Conservation (phyloP, 2,113 vertebrate species). For the Crotalus tigris region DNA sequence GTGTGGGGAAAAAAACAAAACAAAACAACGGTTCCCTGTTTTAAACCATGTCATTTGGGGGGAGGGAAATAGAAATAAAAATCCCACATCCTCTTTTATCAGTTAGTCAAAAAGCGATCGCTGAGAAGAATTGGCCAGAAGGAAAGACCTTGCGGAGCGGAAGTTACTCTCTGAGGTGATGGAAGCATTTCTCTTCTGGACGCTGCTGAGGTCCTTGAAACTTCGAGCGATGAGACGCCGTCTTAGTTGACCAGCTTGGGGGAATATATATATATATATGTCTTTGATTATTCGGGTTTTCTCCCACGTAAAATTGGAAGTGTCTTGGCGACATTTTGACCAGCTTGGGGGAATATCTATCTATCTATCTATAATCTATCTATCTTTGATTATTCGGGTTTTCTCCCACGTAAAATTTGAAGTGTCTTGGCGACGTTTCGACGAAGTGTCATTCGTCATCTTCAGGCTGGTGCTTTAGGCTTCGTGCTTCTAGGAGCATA, state of each 20-base stretch:
- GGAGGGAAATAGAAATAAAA: constrained; percentile 46
- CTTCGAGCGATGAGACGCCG: constrained; percentile 39
- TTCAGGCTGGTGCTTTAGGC: too few relatives aligned
- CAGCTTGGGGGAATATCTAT: too few relatives aligned
- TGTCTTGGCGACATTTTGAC: too few relatives aligned
- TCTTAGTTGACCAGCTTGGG: constrained; percentile 1
- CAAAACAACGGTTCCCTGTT: constrained; percentile 54
- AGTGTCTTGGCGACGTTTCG: too few relatives aligned
- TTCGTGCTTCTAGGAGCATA: too few relatives aligned
- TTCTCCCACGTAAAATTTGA: too few relatives aligned
- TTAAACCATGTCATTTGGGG: constrained; percentile 52
- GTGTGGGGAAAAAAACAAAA: constrained; percentile 18
- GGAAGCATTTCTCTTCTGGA: constrained; percentile 30
- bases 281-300: too few relatives aligned
- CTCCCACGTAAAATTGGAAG: too few relatives aligned
- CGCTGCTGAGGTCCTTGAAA: constrained; percentile 31
- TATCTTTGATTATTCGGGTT: too few relatives aligned
- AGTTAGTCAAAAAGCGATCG: constrained; percentile 50
- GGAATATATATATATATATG: too few relatives aligned
- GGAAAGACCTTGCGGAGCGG: neutral
- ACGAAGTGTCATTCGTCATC: too few relatives aligned
- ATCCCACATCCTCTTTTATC: constrained; percentile 50
- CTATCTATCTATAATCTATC: too few relatives aligned
- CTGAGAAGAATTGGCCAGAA: constrained; percentile 31
- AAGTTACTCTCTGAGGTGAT: neutral